A percentile compares a stretch with the other conserved stretches of the same genome.
Evolutionary conservation across 2,797 vertebrate species (phyloP).

Genomic region (Odontamblyopus lacepedii): DNA sequence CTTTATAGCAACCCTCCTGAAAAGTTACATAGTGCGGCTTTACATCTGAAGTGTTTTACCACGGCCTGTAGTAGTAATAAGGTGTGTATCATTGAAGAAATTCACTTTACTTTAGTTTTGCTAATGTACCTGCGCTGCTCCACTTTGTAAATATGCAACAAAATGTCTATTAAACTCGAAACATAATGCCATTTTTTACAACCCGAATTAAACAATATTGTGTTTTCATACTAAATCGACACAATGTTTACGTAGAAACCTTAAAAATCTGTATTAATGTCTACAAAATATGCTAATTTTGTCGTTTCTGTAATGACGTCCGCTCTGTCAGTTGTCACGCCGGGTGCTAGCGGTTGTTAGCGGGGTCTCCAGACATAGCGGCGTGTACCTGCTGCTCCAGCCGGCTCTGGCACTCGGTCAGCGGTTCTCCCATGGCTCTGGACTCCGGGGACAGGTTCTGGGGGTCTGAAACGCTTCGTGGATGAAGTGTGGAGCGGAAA

Average conservation of each 20-base stretch:
- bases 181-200: neutral
- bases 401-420: constrained; percentile 75
- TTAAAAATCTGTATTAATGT: rapidly evolving
- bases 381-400: constrained; percentile 84
- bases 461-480: neutral
- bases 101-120: neutral
- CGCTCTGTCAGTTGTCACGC: neutral
- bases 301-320: rapidly evolving
- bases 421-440: constrained; percentile 77
- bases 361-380: rapidly evolving
- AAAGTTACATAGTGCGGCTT: too few species aligned
- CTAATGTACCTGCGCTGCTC: neutral
- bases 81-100: neutral
- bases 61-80: too few species aligned
- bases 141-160: neutral
- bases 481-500: neutral
- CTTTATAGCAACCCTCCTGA: too few species aligned
- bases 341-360: constrained; percentile 10
- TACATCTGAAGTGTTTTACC: neutral
- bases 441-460: constrained; percentile 4
- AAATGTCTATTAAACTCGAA: neutral
- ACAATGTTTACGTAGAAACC: neutral
- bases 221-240: rapidly evolving
- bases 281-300: rapidly evolving
- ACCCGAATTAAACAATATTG: neutral